phyloP scores from a whole-genome alignment of 2,888 invertebrate genomes.

The Plemyria rubiginata region DNA sequence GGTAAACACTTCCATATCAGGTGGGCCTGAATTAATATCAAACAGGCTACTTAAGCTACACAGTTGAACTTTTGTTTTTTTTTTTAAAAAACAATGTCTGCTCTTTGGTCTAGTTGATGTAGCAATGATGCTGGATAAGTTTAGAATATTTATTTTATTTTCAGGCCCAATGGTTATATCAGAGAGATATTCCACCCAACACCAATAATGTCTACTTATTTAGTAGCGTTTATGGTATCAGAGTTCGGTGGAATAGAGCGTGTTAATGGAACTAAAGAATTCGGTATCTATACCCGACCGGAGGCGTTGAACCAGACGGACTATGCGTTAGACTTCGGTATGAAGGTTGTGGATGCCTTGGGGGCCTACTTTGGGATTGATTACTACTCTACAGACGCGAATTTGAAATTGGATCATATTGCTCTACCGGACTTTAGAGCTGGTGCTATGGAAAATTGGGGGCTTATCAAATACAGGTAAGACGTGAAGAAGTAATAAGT shows the following conservation, averaged over 20 bases:
- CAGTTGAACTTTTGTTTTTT: too few species aligned
- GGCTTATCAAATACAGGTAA: constrained; percentile 92
- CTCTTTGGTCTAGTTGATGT: too few species aligned
- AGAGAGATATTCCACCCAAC: constrained; percentile 85
- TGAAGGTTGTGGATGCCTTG: constrained; percentile 77
- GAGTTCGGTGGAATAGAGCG: constrained; percentile 84
- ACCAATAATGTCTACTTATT: constrained; percentile 91
- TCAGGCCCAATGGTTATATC: constrained; percentile 85
- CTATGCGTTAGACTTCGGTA: constrained; percentile 87
- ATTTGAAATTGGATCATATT: constrained; percentile 92
- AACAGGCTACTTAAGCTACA: too few species aligned
- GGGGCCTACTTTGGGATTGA: constrained; percentile 84
- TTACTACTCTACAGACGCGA: constrained; percentile 79
- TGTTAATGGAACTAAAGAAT: constrained; percentile 55
- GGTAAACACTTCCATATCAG: too few species aligned
- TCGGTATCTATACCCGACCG: constrained; percentile 88
- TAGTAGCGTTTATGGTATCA: constrained; percentile 93
- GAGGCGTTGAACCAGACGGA: constrained; percentile 87
- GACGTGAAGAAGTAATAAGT: too few species aligned
- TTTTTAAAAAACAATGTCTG: too few species aligned
- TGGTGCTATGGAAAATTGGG: constrained; percentile 98
- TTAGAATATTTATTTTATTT: constrained; percentile 35
- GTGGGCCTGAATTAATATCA: too few species aligned
- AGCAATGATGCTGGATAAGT: neutral
- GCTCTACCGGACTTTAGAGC: constrained; percentile 93